A percentile compares a stretch with the other conserved stretches of the same genome.
Evolutionary conservation across 2,888 invertebrate genomes (phyloP).

Genomic region (Metallyticus violacea): DNA sequence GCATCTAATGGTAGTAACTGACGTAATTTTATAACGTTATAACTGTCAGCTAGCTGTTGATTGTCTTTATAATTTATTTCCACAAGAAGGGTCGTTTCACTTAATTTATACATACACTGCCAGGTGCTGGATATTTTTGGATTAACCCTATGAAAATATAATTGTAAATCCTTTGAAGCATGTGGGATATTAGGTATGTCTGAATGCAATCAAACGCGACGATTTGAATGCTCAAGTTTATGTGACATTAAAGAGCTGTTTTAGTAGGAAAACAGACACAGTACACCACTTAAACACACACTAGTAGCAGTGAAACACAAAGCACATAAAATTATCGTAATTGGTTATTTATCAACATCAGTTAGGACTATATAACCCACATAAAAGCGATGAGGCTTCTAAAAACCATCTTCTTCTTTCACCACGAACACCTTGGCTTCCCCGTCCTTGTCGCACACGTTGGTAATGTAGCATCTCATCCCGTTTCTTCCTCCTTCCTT

Average conservation of each 20-base stretch:
- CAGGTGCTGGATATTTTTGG: background rate
- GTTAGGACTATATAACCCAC: background rate
- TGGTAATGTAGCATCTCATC: background rate
- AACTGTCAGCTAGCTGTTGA: background rate
- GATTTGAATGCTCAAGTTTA: background rate
- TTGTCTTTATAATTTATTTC: background rate
- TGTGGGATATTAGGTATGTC: background rate
- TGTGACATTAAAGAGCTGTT: background rate
- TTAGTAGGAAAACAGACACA: background rate
- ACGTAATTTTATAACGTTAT: background rate
- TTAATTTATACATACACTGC: background rate
- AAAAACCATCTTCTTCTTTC: background rate
- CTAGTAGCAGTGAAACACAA: background rate
- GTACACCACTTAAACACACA: background rate
- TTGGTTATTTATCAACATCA: slow-evolving; percentile 6
- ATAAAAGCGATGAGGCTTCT: background rate
- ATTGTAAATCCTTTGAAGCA: background rate
- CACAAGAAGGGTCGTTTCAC: background rate
- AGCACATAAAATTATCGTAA: slow-evolving; percentile 3
- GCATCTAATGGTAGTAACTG: background rate
- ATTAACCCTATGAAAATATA: background rate
- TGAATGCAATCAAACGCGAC: background rate
- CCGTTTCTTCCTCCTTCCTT: background rate
- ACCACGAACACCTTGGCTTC: background rate
- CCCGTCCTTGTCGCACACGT: background rate